Percentiles rank a stretch among this genome's conserved stretches.
phyloP scores from a whole-genome alignment of 2,888 invertebrate species.

The Hemistola chrysoprasaria region DNA sequence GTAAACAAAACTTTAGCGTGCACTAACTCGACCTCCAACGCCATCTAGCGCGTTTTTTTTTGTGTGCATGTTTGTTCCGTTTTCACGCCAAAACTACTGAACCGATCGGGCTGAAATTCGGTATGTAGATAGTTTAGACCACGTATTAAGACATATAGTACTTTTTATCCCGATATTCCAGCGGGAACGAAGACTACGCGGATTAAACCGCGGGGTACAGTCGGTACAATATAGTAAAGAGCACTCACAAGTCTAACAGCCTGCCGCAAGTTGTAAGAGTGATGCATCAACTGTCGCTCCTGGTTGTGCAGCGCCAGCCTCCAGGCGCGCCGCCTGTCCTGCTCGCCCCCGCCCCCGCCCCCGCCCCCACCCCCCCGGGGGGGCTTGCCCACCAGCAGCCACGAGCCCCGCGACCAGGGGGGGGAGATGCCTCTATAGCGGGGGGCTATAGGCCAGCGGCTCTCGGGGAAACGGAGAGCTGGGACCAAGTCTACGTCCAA shows the following conservation, averaged over 20 bases:
- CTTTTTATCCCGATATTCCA: no score
- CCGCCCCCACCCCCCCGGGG: conserved; percentile 40
- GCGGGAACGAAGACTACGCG: no score
- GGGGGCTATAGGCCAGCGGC: conserved; percentile 59
- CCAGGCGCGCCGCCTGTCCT: conserved; percentile 64
- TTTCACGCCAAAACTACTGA: no score
- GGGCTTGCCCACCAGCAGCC: conserved; percentile 70
- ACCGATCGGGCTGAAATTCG: no score
- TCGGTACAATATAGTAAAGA: no score
- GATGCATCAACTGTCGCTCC: conserved; percentile 69
- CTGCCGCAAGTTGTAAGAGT: conserved; percentile 57
- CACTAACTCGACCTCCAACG: no score
- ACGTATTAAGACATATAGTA: no score
- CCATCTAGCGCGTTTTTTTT: no score
- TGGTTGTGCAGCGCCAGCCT: conserved; percentile 77
- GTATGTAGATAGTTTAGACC: no score
- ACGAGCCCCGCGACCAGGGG: conserved; percentile 48
- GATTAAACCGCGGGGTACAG: no score
- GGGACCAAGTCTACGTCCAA: conserved; percentile 81
- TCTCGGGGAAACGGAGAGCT: conserved; percentile 67
- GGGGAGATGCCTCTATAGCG: conserved; percentile 41
- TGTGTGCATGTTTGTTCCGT: no score
- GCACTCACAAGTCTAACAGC: conserved; percentile 60
- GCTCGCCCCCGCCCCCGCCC: conserved; percentile 29
- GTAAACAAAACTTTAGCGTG: no score